Evolutionary conservation across 2,113 vertebrate species (phyloP), one percentile per base, ranked within the genome.

Genomic region (Anolis carolinensis): DNA sequence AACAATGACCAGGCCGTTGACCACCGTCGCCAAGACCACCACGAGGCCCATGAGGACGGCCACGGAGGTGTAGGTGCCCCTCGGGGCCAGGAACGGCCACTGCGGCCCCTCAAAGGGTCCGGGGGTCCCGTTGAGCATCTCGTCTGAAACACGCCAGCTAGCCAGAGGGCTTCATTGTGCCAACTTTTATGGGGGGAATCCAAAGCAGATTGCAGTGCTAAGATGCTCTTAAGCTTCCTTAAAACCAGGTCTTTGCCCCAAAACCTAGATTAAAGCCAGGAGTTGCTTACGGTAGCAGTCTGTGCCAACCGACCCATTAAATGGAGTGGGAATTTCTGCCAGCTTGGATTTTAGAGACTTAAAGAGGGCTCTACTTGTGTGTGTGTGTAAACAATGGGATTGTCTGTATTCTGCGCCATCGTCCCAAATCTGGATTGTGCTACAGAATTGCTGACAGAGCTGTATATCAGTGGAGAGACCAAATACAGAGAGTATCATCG

Each of bases 81-180:
- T 32, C 0, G 93, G 92, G 1, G 90, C 95, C 48, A 90, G 83
- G 85, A 95, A 65, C 73, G 94, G 95, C 95, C 95, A 95, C 70
- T 95, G 95, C 9, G 95, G 94, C 2, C 95, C 95, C 0, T 95
- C 92, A 0, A 94, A 95, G 6, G 95, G 93, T 14, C 94, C 92
- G 0, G 85, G 91, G 21, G 90, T 92, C 71, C 77, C 0, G 0
- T 63, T 90, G 1, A 6, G 4, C 0, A 72, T 34, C 30, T 79
- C 55, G 0, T 83, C 48, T 59, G 18, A 59, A 13, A 59, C n/a
- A n/a, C n/a, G n/a, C n/a, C n/a, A n/a, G n/a, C n/a, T n/a, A n/a
- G n/a, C n/a, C n/a, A n/a, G n/a, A n/a, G 14, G 55, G 55, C 55
- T 59, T 59, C 55, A 16, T 59, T 18, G 4, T 59, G 11, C 55